Evolutionary conservation across 1,140 invertebrate species (phyloP).

Genomic region (Apis florea): DNA sequence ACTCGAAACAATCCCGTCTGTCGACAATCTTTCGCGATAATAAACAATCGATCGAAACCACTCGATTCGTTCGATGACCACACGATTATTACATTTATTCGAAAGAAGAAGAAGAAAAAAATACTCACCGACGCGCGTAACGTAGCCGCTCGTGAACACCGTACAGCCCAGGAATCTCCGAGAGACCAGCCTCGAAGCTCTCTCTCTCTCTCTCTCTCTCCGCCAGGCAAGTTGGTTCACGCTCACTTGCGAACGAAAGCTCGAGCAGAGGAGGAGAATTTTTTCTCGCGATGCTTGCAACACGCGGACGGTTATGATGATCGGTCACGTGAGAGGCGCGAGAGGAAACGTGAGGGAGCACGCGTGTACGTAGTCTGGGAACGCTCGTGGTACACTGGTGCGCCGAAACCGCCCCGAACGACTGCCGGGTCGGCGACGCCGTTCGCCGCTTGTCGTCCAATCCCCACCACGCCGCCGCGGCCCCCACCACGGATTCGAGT

Average conservation of each 20-base stretch:
- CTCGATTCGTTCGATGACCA: too few species aligned
- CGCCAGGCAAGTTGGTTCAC: not conserved
- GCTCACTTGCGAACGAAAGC: not conserved
- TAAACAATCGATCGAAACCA: too few species aligned
- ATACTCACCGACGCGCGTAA: too few species aligned
- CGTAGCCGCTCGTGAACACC: too few species aligned
- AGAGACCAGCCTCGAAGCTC: not conserved
- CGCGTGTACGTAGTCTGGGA: conserved; percentile 9
- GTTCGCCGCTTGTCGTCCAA: conserved; percentile 6
- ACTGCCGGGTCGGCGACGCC: conserved; percentile 21
- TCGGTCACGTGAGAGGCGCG: conserved; percentile 18
- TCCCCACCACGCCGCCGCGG: not conserved
- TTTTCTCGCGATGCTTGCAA: not conserved
- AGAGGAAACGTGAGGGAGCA: not conserved
- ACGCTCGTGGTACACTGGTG: conserved; percentile 30
- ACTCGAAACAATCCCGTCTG: too few species aligned
- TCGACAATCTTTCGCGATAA: too few species aligned
- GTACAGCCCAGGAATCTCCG: too few species aligned
- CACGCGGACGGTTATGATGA: not conserved
- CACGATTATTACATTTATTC: too few species aligned
- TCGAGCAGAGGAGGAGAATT: too few species aligned
- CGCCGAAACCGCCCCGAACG: conserved; percentile 31
- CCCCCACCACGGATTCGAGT: not conserved
- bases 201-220: conserved; percentile 19
- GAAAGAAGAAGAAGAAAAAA: too few species aligned